Evolutionary conservation across 2,113 vertebrate genomes (phyloP), one percentile per base, ranked within the genome.

Genomic region (Heterotilapia buettikoferi): DNA sequence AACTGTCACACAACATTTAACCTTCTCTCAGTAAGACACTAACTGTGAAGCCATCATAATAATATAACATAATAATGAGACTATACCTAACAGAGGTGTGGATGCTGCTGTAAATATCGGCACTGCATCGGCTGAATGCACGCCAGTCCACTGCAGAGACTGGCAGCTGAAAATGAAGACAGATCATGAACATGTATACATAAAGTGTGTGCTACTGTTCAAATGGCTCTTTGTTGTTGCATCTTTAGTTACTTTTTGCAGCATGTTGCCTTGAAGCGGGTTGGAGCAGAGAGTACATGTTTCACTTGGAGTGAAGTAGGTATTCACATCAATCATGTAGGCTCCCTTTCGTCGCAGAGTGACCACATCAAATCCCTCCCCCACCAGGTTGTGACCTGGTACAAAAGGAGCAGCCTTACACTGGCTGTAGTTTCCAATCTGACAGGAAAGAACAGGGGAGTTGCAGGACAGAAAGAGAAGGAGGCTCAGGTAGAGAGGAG

Each of bases 341-440:
- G 93, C 90, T 59, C 92, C 89, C 2, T 94, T 97, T 14, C 50
- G 92, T 26, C 11, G 81, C 73, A 97, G 92, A 6, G 40, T 96
- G 86, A 95, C 96, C 59, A 97, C 87, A 1, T 97, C 94, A 5
- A 96, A 66, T 3, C 96, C 96, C 56, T 95, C 94, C 3, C 96
- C 97, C 0, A 93, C 94, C 92, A 97, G 63, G 90, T 81, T 82
- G 1, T 93, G 16, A 1, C 96, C 95, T 0, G 96, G 97, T 16
- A 96, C 36, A 0, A 95, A 95, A 3, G 13, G 38, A 4, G 36
- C 85, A 0, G 4, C 9, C 1, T 7, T 5, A 16, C 96, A 97
- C 31, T 94, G 82, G 5, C 1, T 3, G 8, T 1, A 0, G 26
- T 2, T 81, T 36, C 80, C 91, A 59, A 7, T 29, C 7, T 1